Conservation (phyloP, 2,888 invertebrate genomes). For the Mythimna vitellina region DNA sequence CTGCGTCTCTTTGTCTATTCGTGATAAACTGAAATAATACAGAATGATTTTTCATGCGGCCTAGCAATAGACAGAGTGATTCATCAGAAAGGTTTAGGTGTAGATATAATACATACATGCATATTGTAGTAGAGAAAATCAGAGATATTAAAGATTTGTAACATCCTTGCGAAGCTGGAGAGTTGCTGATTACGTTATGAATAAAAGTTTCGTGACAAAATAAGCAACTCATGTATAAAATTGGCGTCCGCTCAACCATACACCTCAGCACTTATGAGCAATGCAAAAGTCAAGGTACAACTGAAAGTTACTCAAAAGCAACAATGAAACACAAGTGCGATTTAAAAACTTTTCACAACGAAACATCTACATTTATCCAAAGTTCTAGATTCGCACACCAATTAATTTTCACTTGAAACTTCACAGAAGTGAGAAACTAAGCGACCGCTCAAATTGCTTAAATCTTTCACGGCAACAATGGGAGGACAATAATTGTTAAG, state of each 20-base stretch:
- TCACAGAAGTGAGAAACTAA: conserved; percentile 57
- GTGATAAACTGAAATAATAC: too few relatives aligned
- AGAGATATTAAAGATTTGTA: too few relatives aligned
- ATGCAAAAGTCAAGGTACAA: conserved; percentile 9
- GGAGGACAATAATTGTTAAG: conserved; percentile 58
- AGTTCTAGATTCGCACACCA: conserved; percentile 54
- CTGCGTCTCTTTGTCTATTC: too few relatives aligned
- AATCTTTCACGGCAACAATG: conserved; percentile 63
- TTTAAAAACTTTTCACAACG: conserved; percentile 21
- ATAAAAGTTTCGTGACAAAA: not conserved
- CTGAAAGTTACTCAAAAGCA: conserved; percentile 14
- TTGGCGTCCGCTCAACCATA: not conserved
- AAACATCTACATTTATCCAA: conserved; percentile 49
- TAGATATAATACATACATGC: too few relatives aligned
- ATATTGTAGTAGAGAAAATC: not conserved
- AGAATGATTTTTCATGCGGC: too few relatives aligned
- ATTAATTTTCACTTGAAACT: conserved; percentile 61
- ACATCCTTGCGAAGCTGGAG: too few relatives aligned
- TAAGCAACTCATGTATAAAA: not conserved
- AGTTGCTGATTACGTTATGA: not conserved
- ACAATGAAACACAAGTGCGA: conserved; percentile 8
- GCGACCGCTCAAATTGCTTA: conserved; percentile 60
- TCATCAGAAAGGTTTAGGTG: too few relatives aligned
- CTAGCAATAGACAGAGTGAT: too few relatives aligned
- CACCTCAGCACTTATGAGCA: not conserved